Evolutionary conservation across 2,113 vertebrate species (phyloP), one percentile per base, ranked within the genome.

Genomic region (Copsychus sechellarum): DNA sequence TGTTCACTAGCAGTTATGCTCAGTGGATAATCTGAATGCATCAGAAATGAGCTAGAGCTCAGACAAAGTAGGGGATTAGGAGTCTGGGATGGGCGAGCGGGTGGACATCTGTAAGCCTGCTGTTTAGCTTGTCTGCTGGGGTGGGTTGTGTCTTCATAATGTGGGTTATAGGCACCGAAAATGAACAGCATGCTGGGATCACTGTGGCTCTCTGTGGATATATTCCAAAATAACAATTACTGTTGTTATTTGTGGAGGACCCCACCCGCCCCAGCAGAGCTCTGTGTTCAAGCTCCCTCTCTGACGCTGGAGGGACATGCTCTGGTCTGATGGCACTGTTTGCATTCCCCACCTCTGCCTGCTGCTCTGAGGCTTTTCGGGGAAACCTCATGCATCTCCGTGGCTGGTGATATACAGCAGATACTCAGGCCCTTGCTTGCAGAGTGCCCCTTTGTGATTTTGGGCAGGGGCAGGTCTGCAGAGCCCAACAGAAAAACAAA

Each of bases 71-170:
- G 92, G 91, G 93, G 97, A 97, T 97, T 96, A 96, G 82, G 91
- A 96, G 95, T 97, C 94, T 96, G 90, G 91, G 95, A 92, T 92
- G 91, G 90, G 83, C 10, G 89, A 88, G 79, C 25, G 65, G 64
- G 70, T 54, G 93, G 95, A 96, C 95, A 95, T 96, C 95, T 97
- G 96, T 94, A 85, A 95, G 94, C 95, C 96, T 96, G 95, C 92
- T 88, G 93, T 82, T 94, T 11, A 62, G 91, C 88, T 91, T 21
- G 74, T 92, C 90, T 85, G 95, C 81, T 54, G 83, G 86, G 78
- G 7, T 38, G 85, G 34, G 42, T 56, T 23, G 34, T 3, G 17
- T 58, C 80, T 86, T 74, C 86, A 5, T 31, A 86, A 92, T 88
- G 48, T 67, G 96, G 94, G 90, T 94, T 95, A 86, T 6, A 53